phyloP scores from a whole-genome alignment of 2,113 vertebrate genomes.

The Craseonycteris thonglongyai region DNA sequence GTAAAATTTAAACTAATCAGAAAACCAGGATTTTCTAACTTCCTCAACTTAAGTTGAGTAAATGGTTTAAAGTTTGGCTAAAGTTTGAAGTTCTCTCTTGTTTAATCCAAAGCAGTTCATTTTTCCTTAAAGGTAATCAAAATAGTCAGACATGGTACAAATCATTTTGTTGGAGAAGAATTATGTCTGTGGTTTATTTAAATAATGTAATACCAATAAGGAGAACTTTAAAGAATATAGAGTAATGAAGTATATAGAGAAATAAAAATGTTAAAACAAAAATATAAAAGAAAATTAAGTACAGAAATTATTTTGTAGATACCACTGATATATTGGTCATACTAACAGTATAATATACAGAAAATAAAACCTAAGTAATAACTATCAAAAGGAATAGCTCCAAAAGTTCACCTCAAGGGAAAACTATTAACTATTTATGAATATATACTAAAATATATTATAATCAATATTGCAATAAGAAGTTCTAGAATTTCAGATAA shows the following conservation, averaged over 20 bases:
- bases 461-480: slow-evolving; percentile 38
- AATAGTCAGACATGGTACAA: slow-evolving; percentile 68
- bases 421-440: slow-evolving; percentile 56
- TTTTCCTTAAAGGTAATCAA: slow-evolving; percentile 70
- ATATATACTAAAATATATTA: slow-evolving; percentile 24
- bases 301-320: slow-evolving; percentile 58
- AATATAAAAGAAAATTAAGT: slow-evolving; percentile 72
- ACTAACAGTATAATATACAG: slow-evolving; percentile 51
- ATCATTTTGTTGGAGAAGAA: slow-evolving; percentile 70
- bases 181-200: slow-evolving; percentile 73
- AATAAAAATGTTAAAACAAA: slow-evolving; percentile 73
- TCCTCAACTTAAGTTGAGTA: slow-evolving; percentile 40
- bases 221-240: slow-evolving; percentile 69
- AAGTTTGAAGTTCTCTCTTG: slow-evolving; percentile 56
- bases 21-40: slow-evolving; percentile 52
- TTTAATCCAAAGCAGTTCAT: slow-evolving; percentile 67
- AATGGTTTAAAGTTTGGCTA: slow-evolving; percentile 60
- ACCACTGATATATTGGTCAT: slow-evolving; percentile 58
- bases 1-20: slow-evolving; percentile 47
- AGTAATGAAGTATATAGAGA: slow-evolving; percentile 65
- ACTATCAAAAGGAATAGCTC: slow-evolving; percentile 55
- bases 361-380: slow-evolving; percentile 56
- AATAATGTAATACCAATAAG: slow-evolving; percentile 72
- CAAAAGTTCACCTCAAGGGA: slow-evolving; percentile 44
- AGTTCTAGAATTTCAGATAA: slow-evolving; percentile 34